Evolutionary conservation across 1,140 invertebrate species (phyloP).

Genomic region (Heliconius hewitsoni): DNA sequence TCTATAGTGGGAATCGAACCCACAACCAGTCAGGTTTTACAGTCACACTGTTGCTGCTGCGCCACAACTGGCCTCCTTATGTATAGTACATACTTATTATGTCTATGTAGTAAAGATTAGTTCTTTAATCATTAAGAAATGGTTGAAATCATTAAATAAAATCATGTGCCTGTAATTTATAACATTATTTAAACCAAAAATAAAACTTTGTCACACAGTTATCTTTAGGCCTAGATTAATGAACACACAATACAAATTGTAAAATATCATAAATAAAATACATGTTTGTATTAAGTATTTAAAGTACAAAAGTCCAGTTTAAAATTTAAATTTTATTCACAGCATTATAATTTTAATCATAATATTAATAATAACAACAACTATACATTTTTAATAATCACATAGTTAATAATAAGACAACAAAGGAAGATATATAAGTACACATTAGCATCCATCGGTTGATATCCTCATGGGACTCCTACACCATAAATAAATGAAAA

Average conservation of each 20-base stretch:
- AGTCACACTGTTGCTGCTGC: too few relatives aligned
- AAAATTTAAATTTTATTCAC: constrained; percentile 52
- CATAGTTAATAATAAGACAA: constrained; percentile 58
- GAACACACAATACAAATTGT: neutral
- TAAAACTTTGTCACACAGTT: neutral
- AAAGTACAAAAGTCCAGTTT: constrained; percentile 4
- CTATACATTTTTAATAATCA: constrained; percentile 66
- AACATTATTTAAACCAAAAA: neutral
- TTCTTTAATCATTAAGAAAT: neutral
- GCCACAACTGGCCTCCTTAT: too few relatives aligned
- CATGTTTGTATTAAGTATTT: neutral
- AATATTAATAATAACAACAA: constrained; percentile 54
- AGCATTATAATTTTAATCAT: constrained; percentile 51
- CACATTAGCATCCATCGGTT: constrained; percentile 48
- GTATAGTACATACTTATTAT: too few relatives aligned
- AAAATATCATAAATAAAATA: neutral
- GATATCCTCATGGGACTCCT: constrained; percentile 20
- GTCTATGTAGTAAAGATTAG: neutral
- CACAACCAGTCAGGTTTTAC: too few relatives aligned
- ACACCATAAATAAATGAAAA: constrained; percentile 53
- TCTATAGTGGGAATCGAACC: too few relatives aligned
- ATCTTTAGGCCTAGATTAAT: neutral
- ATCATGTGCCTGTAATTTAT: neutral
- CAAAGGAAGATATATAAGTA: constrained; percentile 65
- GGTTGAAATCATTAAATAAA: constrained; percentile 1